Evolutionary conservation across 2,888 invertebrate species (phyloP), one percentile per base, ranked within the genome.

Genomic region (Athrips mouffetella): DNA sequence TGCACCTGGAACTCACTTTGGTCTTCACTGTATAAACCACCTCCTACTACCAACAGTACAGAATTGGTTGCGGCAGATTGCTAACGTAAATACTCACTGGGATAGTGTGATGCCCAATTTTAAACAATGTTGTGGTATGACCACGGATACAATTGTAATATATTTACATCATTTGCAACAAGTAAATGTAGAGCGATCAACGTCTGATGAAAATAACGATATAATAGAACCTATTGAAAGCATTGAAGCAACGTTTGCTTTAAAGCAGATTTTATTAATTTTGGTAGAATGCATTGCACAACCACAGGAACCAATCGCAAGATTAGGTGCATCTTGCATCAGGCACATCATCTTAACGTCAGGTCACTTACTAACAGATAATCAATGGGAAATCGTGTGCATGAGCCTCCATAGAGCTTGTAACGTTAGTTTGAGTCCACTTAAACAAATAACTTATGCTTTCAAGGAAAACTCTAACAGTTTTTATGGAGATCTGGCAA

Each of bases 61-160:
- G 81, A 94, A 94, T 65, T 98, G 98, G 98, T 83, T 98, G 51
- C 90, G 97, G 8, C 93, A 93, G 73, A 91, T 92, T 15, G 90
- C 92, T 11, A 92, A 93, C 60, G 91, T 92, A 4, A 91, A 92
- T 59, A 89, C 92, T 55, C 91, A 94, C 54, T 93, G 94, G 92
- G 92, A 94, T 59, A 90, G 90, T 57, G 91, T 94, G 44, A 94
- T 95, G 74, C 93, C 96, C 55, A 97, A 97, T 76, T 98, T 98
- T 69, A 98, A 98, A 70, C 98, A 98, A 71, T 97, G 96, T 70
- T 96, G 96, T 67, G 98, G 98, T 6, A 92, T 97, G 80, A 94
- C 96, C 8, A 96, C 97, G 0, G 98, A 98, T 69, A 89, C 97
- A 23, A 92, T 97, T 27, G 98, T 98, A 0, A 93, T 96, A 64